Percentiles rank a stretch among this genome's conserved stretches.
Evolutionary conservation across 2,797 vertebrate genomes (phyloP).

Genomic region (Pygocentrus nattereri): DNA sequence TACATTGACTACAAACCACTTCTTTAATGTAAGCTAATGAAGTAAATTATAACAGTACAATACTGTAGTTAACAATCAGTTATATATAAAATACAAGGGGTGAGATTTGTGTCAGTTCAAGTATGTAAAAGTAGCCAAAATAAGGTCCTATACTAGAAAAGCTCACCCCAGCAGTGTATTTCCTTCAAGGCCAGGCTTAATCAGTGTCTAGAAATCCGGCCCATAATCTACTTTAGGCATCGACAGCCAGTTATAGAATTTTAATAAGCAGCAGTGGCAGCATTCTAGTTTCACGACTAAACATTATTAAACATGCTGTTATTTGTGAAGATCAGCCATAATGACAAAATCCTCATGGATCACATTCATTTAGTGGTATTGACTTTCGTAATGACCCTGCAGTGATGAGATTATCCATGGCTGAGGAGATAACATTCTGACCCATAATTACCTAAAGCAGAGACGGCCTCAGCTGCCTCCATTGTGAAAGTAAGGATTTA

Average conservation of each 20-base stretch:
- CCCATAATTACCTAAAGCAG: not conserved
- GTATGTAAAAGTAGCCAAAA: not conserved
- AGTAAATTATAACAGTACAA: too few relatives aligned
- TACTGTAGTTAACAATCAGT: too few relatives aligned
- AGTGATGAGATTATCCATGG: not conserved
- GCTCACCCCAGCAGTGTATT: not conserved
- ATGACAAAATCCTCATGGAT: constrained; percentile 25
- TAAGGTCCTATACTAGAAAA: not conserved
- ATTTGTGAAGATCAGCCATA: constrained; percentile 16
- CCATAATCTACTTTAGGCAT: constrained; percentile 14
- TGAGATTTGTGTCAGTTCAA: too few relatives aligned
- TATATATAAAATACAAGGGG: too few relatives aligned
- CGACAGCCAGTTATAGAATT: constrained; percentile 14
- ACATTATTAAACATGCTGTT: constrained; percentile 3
- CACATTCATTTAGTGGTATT: not conserved
- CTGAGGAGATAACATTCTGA: not conserved
- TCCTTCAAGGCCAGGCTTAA: not conserved
- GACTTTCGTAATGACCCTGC: not conserved
- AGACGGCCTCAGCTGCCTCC: not conserved
- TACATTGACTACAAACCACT: too few relatives aligned
- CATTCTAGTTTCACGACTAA: not conserved
- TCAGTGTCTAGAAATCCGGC: not conserved
- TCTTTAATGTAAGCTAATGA: too few relatives aligned
- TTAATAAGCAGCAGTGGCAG: constrained; percentile 38
- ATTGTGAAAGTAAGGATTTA: constrained; percentile 31